These are phyloP conservation scores for Lithophane semibrunnea DNA, from an alignment of 2,888 invertebrate genomes.

Conservation along the genomic window DNA sequence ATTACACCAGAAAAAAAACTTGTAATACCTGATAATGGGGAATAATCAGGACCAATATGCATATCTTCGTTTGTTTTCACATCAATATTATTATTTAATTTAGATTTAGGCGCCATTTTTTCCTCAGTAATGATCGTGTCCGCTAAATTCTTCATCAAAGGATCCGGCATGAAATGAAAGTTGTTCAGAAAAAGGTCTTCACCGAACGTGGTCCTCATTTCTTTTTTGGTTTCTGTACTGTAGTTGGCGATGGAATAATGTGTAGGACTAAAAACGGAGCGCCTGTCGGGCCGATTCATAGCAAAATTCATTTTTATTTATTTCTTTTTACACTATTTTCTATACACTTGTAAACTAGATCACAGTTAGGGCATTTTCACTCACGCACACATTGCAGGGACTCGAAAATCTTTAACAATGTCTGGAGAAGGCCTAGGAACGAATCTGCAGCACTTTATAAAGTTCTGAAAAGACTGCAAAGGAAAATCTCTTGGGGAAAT, in stretches of 20 bases:
- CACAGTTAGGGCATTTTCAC: constrained; percentile 79
- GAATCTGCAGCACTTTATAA: constrained; percentile 76
- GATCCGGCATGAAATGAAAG: constrained; percentile 81
- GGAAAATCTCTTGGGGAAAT: constrained; percentile 71
- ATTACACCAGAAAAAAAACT: constrained; percentile 82
- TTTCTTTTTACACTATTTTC: constrained; percentile 63
- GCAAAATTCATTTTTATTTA: constrained; percentile 79
- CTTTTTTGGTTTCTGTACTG: constrained; percentile 77
- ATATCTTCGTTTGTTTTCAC: constrained; percentile 52
- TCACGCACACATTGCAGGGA: constrained; percentile 72
- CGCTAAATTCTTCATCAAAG: constrained; percentile 84
- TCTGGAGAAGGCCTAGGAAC: constrained; percentile 80
- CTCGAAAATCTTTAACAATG: constrained; percentile 71
- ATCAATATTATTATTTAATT: constrained; percentile 56
- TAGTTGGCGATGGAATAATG: constrained; percentile 79
- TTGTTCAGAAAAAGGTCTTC: constrained; percentile 79
- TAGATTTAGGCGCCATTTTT: constrained; percentile 62
- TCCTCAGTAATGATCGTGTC: constrained; percentile 78
- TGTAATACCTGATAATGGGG: constrained; percentile 77
- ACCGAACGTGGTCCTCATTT: constrained; percentile 76
- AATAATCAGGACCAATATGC: constrained; percentile 52
- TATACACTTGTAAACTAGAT: constrained; percentile 67
- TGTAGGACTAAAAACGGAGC: constrained; percentile 75
- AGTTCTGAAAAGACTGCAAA: constrained; percentile 69
- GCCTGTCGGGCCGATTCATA: constrained; percentile 78